Evolutionary conservation across 2,797 vertebrate genomes (phyloP).

Genomic region (Takifugu ocellatus): DNA sequence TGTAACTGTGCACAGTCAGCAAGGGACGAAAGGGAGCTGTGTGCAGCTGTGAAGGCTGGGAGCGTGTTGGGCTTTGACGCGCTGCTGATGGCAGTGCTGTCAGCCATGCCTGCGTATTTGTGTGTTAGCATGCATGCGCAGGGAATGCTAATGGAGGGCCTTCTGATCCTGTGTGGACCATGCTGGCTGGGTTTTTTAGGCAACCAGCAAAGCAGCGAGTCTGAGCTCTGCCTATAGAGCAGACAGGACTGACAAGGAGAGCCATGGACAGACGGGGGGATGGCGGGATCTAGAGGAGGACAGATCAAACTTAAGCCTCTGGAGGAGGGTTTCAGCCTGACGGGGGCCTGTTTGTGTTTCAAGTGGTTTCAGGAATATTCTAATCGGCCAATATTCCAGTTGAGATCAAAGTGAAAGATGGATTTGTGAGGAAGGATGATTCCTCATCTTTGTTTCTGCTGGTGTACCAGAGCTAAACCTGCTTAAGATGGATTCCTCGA

Average conservation of each 20-base stretch:
- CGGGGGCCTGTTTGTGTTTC: too few species aligned
- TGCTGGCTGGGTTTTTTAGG: too few species aligned
- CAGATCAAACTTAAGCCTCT: conserved; percentile 5
- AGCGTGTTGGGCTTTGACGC: conserved; percentile 56
- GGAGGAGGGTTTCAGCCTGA: background rate
- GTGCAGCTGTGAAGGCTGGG: conserved; percentile 13
- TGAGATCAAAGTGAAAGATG: too few species aligned
- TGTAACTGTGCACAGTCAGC: too few species aligned
- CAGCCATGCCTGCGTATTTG: conserved; percentile 33
- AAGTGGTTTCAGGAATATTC: too few species aligned
- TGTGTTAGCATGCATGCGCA: conserved; percentile 34
- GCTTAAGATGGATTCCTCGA: too few species aligned
- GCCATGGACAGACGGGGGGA: conserved; percentile 22
- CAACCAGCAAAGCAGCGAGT: conserved; percentile 59
- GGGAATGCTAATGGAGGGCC: conserved; percentile 66
- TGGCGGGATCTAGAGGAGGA: conserved; percentile 4
- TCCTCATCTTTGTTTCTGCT: too few species aligned
- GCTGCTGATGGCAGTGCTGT: conserved; percentile 51
- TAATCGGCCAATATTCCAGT: too few species aligned
- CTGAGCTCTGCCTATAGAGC: conserved; percentile 58
- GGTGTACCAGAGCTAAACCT: too few species aligned
- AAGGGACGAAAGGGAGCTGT: background rate
- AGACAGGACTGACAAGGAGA: conserved; percentile 22
- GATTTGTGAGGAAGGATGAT: too few species aligned
- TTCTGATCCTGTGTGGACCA: conserved; percentile 68